Evolutionary conservation across 2,113 vertebrate genomes (phyloP), one percentile per base, ranked within the genome.

Genomic region (Zapus hudsonius): DNA sequence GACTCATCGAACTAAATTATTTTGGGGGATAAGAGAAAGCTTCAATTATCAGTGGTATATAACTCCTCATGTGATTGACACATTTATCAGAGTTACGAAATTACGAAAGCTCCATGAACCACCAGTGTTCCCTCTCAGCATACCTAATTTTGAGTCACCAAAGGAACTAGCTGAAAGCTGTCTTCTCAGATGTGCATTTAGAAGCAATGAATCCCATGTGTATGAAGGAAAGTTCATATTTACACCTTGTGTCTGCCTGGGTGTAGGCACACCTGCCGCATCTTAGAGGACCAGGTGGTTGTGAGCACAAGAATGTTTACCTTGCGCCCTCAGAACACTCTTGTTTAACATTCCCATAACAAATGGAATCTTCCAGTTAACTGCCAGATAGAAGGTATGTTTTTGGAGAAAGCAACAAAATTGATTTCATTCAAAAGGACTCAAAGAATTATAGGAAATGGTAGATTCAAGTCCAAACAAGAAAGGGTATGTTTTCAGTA

Each of bases 51-150:
- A 75, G 81, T 79, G 74, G 70, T 76, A 70, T 33, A 69, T 84
- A 92, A 89, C 89, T 87, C 89, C 38, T 74, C 29, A n/a, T 87
- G 67, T 76, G 87, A 96, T 29, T 90, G 93, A 89, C 78, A 87
- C 61, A 89, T 78, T 96, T 81, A 78, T 12, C 59, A 92, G 31
- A 83, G 84, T 76, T 85, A 87, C 7, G 25, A 19, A 89, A 76
- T 95, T 76, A 70, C 67, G 89, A 69, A 82, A 95, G 70, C 92
- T 83, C 87, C 87, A 84, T 72, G 67, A 86, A 44, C 44, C n/a
- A n/a, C 20, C 47, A n/a, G 15, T 79, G 38, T 36, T 89, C 31
- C 11, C 47, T 82, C 33, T 74, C 79, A n/a, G 69, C 25, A 69
- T 5, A 66, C 38, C 52, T 81, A 78, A 76, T 95, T 94, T 87